Base-by-base conservation (phyloP, 2,888 invertebrate species). In the Tetranychus truncatus region DNA sequence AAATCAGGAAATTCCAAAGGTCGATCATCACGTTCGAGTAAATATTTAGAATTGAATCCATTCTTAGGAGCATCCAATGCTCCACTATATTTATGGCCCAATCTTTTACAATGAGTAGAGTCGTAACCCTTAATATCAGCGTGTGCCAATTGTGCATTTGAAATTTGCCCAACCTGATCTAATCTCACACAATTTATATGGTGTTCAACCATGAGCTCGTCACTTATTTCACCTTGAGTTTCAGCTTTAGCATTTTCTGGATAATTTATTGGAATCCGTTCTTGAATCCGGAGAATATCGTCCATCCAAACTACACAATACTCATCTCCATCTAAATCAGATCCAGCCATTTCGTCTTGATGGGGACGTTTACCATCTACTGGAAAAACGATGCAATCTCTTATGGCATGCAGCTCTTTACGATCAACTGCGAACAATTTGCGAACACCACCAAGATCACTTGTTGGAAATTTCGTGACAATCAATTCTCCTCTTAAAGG, bases 251-350 rank as follows among this genome's bases (percentile, higher is more conserved):
- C 1, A 2, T 15, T 15, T 2, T 55, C 55, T 15, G 55, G 55
- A 0, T 15, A 55, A 2, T 3, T 55, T 8, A 55, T 55, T 15
- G 55, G 55, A 15, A 2, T 15, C 0, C 2, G 15, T 15, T 55
- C 11, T 55, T 55, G 6, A 55, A 55, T 55, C 0, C 6, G 1
- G 1, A 1, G 9, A 8, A 15, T 0, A 55, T 2, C 15, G 7
- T 9, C 15, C 15, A 15, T 15, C 81, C 82, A 82, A 66, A 81
- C 78, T 4, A 82, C 81, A 67, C 81, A 80, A 76, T 81, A 83
- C 76, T 81, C 81, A 76, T 83, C 83, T 8, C 83, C 83, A 77
- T 83, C 83, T 73, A 83, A 78, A 78, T 83, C 82, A 15, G 81
- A 81, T 11, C 83, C 83, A 4, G 71, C 81, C 81, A 83, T 83